phyloP scores from a whole-genome alignment of 1,140 invertebrate species.

The Aethina tumida region DNA sequence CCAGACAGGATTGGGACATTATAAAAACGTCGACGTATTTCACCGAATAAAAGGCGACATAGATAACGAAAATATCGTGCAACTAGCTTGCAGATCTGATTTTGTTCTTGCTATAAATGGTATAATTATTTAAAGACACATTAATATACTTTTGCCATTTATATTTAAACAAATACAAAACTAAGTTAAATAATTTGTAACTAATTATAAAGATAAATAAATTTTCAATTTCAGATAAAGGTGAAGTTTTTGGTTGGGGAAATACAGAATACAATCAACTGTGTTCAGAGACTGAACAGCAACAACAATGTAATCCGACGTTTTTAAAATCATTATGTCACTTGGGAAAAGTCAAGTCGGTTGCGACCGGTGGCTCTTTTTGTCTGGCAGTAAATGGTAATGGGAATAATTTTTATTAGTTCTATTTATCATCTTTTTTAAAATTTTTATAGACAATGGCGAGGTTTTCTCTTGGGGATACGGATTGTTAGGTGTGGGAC shows the following conservation, averaged over 20 bases:
- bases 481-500: conserved; percentile 83
- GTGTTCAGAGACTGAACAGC: conserved; percentile 36
- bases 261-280: conserved; percentile 92
- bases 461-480: conserved; percentile 88
- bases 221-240: conserved; percentile 56
- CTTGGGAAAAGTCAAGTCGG: conserved; percentile 68
- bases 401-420: conserved; percentile 6
- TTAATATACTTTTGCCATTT: conserved; percentile 6
- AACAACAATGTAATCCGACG: conserved; percentile 60
- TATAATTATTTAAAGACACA: conserved; percentile 36
- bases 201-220: conserved; percentile 5
- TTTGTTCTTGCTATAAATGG: conserved; percentile 84
- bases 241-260: conserved; percentile 94
- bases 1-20: conserved; percentile 79
- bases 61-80: conserved; percentile 68
- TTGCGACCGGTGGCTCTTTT: conserved; percentile 78
- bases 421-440: conserved; percentile 7
- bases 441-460: conserved; percentile 53
- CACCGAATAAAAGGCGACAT: conserved; percentile 70
- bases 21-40: conserved; percentile 48
- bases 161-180: no score
- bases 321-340: conserved; percentile 49
- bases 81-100: conserved; percentile 71
- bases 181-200: no score
- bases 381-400: conserved; percentile 76